Evolutionary conservation across 2,888 invertebrate genomes (phyloP).

Genomic region (Pinctada fucata): DNA sequence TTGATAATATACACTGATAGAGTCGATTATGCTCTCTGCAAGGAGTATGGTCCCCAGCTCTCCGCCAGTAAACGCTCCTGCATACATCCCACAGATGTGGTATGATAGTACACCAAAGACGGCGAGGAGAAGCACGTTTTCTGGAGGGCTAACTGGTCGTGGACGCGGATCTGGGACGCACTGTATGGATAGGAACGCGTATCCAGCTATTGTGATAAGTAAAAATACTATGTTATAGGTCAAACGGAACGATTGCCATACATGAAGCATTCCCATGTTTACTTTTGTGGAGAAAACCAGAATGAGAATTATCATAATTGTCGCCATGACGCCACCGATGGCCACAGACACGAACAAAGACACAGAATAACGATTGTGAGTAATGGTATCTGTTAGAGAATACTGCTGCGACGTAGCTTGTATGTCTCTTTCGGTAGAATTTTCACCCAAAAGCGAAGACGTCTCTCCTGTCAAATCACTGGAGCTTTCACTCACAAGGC

Average conservation of each 20-base stretch:
- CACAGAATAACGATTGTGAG: too few species aligned
- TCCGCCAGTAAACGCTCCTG: not conserved
- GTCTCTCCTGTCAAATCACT: not conserved
- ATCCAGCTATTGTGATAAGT: not conserved
- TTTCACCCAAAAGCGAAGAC: not conserved
- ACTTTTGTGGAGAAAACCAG: not conserved
- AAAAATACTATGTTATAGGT: too few species aligned
- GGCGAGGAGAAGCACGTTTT: not conserved
- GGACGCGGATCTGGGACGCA: not conserved
- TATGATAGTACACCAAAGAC: slow-evolving; percentile 1
- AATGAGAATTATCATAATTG: slow-evolving; percentile 3
- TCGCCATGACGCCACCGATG: not conserved
- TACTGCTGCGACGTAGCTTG: not conserved
- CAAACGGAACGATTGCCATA: too few species aligned
- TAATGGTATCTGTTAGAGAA: too few species aligned
- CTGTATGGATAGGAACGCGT: slow-evolving; percentile 1
- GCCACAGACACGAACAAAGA: not conserved
- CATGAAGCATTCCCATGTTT: too few species aligned
- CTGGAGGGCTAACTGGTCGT: not conserved
- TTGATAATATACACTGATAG: slow-evolving; percentile 2
- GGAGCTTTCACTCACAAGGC: not conserved
- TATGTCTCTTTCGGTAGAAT: slow-evolving; percentile 7
- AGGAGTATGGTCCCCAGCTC: not conserved
- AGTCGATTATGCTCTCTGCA: not conserved
- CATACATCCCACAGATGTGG: not conserved